A percentile compares a stretch with the other conserved stretches of the same genome.
Evolutionary conservation across 53 echinoderm and acorn worm genomes (phyloP).

Genomic region (Paelopatides confundens): DNA sequence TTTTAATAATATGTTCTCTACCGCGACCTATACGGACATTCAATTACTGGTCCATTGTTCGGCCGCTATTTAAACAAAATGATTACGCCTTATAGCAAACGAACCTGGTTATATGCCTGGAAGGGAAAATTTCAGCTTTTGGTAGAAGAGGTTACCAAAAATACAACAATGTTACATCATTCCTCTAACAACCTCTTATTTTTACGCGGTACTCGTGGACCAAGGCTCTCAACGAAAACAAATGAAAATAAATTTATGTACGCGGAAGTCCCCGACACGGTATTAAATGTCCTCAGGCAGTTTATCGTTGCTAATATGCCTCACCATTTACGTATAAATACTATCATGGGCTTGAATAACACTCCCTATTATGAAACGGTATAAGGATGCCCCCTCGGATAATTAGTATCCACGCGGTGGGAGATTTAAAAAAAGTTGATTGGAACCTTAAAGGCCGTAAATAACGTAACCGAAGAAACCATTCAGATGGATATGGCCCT

Average conservation of each 20-base stretch:
- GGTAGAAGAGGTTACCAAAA: no score
- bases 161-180: no score
- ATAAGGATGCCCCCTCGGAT: background rate
- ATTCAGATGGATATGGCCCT: background rate
- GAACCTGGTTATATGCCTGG: no score
- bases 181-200: no score
- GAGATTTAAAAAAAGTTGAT: background rate
- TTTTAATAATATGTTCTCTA: background rate
- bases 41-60: background rate
- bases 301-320: background rate
- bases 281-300: background rate
- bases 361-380: no score
- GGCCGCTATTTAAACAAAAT: background rate
- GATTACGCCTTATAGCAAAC: background rate
- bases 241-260: background rate
- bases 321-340: no score
- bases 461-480: background rate
- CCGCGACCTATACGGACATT: no score
- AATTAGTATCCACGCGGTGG: background rate
- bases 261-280: background rate
- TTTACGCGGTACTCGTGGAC: no score
- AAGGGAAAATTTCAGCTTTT: no score
- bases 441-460: background rate
- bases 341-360: background rate
- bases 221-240: no score